phyloP scores from a whole-genome alignment of 2,113 vertebrate genomes.

The Rhinogobius similis region DNA sequence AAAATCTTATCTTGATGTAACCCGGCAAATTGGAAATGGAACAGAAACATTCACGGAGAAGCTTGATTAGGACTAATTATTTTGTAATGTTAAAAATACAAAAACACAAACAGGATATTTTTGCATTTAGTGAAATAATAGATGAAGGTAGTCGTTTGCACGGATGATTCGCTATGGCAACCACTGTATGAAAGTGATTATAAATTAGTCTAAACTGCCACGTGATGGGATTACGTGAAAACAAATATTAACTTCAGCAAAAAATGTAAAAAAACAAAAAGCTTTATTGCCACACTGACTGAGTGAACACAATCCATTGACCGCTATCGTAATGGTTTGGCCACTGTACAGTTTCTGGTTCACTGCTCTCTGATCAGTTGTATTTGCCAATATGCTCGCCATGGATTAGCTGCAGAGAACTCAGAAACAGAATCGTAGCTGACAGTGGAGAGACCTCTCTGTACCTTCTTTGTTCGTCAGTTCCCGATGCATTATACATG shows the following conservation, averaged over 20 bases:
- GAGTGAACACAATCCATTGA: conserved; percentile 14
- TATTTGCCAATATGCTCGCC: conserved; percentile 54
- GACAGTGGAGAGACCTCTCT: conserved; percentile 3
- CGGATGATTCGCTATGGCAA: background rate
- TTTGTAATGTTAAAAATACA: background rate
- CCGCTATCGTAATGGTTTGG: conserved; percentile 1
- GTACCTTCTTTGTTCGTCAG: conserved; percentile 33
- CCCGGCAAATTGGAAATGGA: conserved; percentile 14
- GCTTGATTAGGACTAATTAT: background rate
- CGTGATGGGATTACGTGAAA: too few relatives aligned
- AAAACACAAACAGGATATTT: background rate
- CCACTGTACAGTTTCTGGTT: conserved; percentile 29
- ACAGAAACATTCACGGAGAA: background rate
- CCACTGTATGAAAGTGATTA: background rate
- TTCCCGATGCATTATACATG: conserved; percentile 59
- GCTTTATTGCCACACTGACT: background rate
- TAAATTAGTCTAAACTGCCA: background rate
- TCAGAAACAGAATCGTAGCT: conserved; percentile 28
- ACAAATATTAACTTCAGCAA: background rate
- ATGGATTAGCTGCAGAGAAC: conserved; percentile 27
- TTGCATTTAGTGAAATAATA: background rate
- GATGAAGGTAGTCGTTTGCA: background rate
- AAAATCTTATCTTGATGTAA: conserved; percentile 8
- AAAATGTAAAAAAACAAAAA: background rate
- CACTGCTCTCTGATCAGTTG: conserved; percentile 56